Base-by-base conservation (phyloP, 2,797 vertebrate genomes). In the Tragopan temminckii region DNA sequence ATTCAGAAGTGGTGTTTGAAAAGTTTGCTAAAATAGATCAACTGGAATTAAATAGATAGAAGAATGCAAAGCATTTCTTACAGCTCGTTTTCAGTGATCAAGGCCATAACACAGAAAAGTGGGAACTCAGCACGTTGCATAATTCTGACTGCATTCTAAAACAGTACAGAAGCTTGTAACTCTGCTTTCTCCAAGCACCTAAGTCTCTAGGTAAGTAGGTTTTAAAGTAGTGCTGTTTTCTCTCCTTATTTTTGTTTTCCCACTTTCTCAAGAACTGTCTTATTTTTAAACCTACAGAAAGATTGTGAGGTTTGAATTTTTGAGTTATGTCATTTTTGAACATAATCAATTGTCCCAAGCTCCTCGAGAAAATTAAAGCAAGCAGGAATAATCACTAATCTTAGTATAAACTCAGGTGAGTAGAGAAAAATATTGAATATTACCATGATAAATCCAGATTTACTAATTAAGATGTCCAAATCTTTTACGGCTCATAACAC, bases 11-110 rank as follows among this genome's bases (percentile, higher is more conserved):
- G 92, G 46, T 88, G 46, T 87, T 93, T 93, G 86, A 69, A 88
- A 88, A 91, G 79, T 94, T 90, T 92, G 62, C 92, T 92, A 77
- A 95, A 96, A 90, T 82, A 88, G 79, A 90, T 46, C 62, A 62
- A 72, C 21, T 80, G n/a, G 55, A 42, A 80, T 75, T 93, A 85
- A 90, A 94, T 53, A 82, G 68, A 45, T 29, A 23, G 18, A 78
- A 71, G 64, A 88, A 88, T 36, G n/a, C n/a, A 83, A 89, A 66
- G 15, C 29, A 38, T 66, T 96, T 83, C 24, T 83, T 63, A 50
- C 20, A 70, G n/a, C 46, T 40, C 66, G 25, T 79, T 90, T 94
- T 80, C 31, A 50, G 75, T 62, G 71, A 43, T 12, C 27, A 71
- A 89, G 19, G 53, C 18, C 36, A 80, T 57, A 90, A 87, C 6